Percentiles rank a stretch among this genome's conserved stretches.
Evolutionary conservation across 2,797 vertebrate species (phyloP).

Genomic region (Sciurus vulgaris): DNA sequence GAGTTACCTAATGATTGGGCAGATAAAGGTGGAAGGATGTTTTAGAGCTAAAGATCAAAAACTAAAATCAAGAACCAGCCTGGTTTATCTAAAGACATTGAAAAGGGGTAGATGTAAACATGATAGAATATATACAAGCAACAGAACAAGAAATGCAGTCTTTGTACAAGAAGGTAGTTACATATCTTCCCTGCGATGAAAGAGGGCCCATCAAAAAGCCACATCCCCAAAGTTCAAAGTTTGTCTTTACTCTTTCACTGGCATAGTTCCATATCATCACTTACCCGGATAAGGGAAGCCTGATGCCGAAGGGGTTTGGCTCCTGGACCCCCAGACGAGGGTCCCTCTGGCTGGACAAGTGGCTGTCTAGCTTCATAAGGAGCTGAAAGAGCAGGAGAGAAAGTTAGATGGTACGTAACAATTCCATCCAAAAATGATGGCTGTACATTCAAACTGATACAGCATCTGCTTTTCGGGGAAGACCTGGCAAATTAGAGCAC

Average conservation of each 20-base stretch:
- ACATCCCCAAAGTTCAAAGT: neutral
- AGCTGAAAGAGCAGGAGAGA: slow-evolving; percentile 84
- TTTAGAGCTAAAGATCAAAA: slow-evolving; percentile 42
- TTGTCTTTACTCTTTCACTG: neutral
- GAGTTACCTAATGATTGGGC: neutral
- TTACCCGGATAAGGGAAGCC: slow-evolving; percentile 90
- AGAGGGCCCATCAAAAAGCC: neutral
- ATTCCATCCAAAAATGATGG: slow-evolving; percentile 18
- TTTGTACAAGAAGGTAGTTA: neutral
- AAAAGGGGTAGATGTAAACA: slow-evolving; percentile 31
- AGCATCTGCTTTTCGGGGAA: slow-evolving; percentile 8
- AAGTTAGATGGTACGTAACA: slow-evolving; percentile 54
- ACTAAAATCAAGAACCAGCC: slow-evolving; percentile 13
- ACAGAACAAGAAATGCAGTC: slow-evolving; percentile 12
- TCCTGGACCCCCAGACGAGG: slow-evolving; percentile 90
- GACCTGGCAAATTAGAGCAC: slow-evolving; percentile 9
- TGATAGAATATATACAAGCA: slow-evolving; percentile 15
- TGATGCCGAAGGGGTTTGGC: slow-evolving; percentile 88
- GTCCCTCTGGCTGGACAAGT: slow-evolving; percentile 89
- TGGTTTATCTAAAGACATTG: neutral
- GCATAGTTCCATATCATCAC: neutral
- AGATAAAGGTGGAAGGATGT: neutral
- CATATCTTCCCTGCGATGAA: slow-evolving; percentile 21
- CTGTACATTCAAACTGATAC: neutral
- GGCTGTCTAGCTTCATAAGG: slow-evolving; percentile 89